phyloP scores from a whole-genome alignment of 2,113 vertebrate genomes.

The Peromyscus polionotus region DNA sequence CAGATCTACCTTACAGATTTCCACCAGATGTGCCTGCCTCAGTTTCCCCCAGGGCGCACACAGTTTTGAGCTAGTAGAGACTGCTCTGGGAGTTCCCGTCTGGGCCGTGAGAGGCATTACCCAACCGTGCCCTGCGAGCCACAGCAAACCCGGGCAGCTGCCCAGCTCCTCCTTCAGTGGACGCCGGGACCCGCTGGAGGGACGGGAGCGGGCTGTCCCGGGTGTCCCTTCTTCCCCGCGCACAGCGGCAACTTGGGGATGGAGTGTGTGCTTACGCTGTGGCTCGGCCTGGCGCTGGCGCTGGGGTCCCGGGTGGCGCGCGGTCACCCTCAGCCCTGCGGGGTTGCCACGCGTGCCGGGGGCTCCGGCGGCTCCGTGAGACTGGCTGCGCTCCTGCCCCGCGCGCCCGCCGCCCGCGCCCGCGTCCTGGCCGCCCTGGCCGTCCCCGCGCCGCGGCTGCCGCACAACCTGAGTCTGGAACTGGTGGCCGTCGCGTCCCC shows the following conservation, averaged over 20 bases:
- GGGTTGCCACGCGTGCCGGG: conserved; percentile 87
- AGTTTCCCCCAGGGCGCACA: neutral
- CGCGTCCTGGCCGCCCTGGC: conserved; percentile 87
- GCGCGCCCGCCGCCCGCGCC: conserved; percentile 71
- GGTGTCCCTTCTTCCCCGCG: neutral
- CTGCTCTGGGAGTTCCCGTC: conserved; percentile 71
- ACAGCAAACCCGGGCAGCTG: neutral
- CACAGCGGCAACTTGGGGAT: conserved; percentile 64
- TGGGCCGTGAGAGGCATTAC: neutral
- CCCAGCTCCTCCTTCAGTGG: neutral
- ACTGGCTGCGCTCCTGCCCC: conserved; percentile 90
- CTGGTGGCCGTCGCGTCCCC: conserved; percentile 81
- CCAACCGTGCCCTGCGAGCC: neutral
- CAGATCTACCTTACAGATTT: neutral
- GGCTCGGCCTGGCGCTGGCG: conserved; percentile 64
- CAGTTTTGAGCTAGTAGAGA: conserved; percentile 78
- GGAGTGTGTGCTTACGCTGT: conserved; percentile 61
- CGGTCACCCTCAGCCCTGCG: conserved; percentile 88
- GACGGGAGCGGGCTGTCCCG: no score
- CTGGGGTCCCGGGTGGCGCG: neutral
- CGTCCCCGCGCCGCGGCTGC: conserved; percentile 80
- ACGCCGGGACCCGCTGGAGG: neutral
- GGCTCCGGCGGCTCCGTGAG: conserved; percentile 86
- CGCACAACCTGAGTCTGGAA: conserved; percentile 92
- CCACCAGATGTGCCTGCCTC: neutral